phyloP scores from a whole-genome alignment of 2,797 vertebrate species.

The Gobionotothen gibberifrons region DNA sequence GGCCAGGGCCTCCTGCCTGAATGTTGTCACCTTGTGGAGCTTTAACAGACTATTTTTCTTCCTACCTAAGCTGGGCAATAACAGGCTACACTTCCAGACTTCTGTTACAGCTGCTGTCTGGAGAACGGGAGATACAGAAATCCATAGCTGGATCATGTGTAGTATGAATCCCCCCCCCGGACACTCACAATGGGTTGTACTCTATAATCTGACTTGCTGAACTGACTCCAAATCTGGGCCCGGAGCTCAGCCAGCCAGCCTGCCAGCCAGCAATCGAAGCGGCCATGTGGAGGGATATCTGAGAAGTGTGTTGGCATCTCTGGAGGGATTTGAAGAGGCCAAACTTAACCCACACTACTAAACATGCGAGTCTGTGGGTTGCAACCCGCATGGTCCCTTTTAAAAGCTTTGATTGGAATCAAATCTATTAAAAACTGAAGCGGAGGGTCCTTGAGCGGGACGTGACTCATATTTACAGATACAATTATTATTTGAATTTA shows the following conservation, averaged over 20 bases:
- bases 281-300: constrained; percentile 78
- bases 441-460: constrained; percentile 9
- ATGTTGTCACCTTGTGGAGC: constrained; percentile 40
- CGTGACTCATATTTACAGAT: neutral
- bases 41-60: constrained; percentile 32
- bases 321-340: constrained; percentile 68
- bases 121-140: constrained; percentile 48
- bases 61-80: constrained; percentile 28
- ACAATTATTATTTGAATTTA: neutral
- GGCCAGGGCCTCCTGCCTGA: constrained; percentile 43
- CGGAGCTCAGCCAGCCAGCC: constrained; percentile 60
- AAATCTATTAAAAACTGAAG: constrained; percentile 31
- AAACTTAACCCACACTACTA: constrained; percentile 73
- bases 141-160: constrained; percentile 45
- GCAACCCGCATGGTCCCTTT: constrained; percentile 35
- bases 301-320: constrained; percentile 76
- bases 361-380: constrained; percentile 60
- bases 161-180: constrained; percentile 41
- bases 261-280: constrained; percentile 68
- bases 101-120: constrained; percentile 32
- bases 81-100: constrained; percentile 28
- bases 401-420: constrained; percentile 31
- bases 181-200: constrained; percentile 39
- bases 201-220: constrained; percentile 74
- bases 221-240: constrained; percentile 64